These are phyloP conservation scores for Scolanthus callimorphus DNA, from an alignment of 92 coral and sea anemone genomes.

Conservation along the genomic window DNA sequence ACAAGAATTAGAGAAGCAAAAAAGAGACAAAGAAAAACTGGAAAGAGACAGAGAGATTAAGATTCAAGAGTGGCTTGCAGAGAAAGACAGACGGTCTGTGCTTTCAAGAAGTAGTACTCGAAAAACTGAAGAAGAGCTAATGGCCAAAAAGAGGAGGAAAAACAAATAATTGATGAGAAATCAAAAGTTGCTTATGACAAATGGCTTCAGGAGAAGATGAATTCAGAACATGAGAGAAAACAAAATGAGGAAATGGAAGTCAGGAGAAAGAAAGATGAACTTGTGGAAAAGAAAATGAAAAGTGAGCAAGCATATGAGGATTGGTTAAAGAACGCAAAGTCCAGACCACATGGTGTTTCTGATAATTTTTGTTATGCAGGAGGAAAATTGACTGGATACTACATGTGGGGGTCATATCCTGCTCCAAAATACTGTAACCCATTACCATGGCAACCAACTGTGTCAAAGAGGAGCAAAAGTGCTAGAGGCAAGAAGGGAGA, in stretches of 20 bases:
- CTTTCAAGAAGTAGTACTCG: conserved; percentile 28
- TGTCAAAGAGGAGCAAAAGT: conserved; percentile 40
- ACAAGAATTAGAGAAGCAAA: conserved; percentile 32
- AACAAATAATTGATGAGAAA: conserved; percentile 64
- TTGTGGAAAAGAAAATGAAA: conserved; percentile 56
- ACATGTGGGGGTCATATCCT: conserved; percentile 97
- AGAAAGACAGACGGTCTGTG: conserved; percentile 41
- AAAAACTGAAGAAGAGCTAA: conserved; percentile 30
- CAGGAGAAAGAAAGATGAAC: conserved; percentile 54
- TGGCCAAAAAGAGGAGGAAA: conserved; percentile 39
- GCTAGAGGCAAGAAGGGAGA: conserved; percentile 42
- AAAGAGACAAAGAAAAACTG: conserved; percentile 30
- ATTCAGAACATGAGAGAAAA: conserved; percentile 32
- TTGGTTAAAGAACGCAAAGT: conserved; percentile 73
- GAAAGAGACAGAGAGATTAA: conserved; percentile 51
- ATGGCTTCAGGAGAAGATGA: conserved; percentile 72
- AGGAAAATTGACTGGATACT: conserved; percentile 78
- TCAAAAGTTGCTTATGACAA: conserved; percentile 50
- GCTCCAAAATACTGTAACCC: conserved; percentile 89
- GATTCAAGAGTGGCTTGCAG: conserved; percentile 62
- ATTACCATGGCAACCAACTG: conserved; percentile 86
- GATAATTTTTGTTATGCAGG: conserved; percentile 69
- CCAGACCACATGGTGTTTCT: conserved; percentile 40
- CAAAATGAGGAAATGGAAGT: conserved; percentile 46
- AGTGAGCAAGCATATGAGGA: conserved; percentile 78